Conservation (phyloP, 2,888 invertebrate genomes). For the Aphidoletes aphidimyza region DNA sequence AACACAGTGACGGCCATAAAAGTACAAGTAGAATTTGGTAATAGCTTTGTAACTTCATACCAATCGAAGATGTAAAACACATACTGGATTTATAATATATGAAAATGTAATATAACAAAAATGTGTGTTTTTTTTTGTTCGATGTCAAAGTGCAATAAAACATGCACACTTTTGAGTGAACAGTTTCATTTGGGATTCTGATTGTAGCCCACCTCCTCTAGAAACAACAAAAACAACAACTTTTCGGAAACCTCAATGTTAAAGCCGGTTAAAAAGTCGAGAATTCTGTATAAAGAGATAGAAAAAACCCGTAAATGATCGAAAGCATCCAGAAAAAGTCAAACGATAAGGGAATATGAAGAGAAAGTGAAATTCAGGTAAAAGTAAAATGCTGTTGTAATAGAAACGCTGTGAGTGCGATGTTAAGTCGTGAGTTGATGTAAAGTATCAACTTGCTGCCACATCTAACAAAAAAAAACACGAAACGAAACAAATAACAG, state of each 20-base stretch:
- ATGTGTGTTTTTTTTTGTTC: background rate
- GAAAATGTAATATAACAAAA: background rate
- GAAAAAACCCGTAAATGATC: background rate
- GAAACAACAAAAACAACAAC: no score
- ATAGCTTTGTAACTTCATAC: background rate
- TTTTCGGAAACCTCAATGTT: background rate
- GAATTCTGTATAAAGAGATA: background rate
- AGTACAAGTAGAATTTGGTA: background rate
- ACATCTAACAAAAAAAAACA: no score
- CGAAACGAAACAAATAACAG: background rate
- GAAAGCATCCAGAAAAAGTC: background rate
- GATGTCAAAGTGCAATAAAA: background rate
- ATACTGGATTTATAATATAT: background rate
- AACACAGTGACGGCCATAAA: no score
- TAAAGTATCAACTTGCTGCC: background rate
- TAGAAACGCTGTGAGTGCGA: no score
- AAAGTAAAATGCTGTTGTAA: background rate
- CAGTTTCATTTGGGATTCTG: slow-evolving; percentile 8
- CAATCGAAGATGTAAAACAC: background rate
- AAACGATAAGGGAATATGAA: no score
- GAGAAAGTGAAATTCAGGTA: no score
- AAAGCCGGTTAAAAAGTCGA: background rate
- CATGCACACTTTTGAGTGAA: slow-evolving; percentile 16
- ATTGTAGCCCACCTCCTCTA: background rate
- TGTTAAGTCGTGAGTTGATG: background rate